Evolutionary conservation across 1,140 invertebrate genomes (phyloP).

Genomic region (Protaetia brevitarsis): DNA sequence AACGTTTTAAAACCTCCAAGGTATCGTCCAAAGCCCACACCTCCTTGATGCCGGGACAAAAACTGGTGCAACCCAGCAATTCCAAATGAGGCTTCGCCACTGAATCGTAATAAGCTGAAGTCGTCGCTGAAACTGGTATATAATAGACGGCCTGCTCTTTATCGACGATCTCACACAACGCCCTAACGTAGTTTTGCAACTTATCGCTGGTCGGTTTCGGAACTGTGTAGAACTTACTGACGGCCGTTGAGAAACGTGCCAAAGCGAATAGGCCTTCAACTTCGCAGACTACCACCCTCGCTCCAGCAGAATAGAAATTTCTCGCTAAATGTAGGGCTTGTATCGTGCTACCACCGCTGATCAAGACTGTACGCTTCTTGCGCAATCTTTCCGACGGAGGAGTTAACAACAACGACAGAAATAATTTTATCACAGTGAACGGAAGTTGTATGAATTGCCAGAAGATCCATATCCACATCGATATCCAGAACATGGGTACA

Average conservation of each 20-base stretch:
- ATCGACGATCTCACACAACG: slow-evolving; percentile 70
- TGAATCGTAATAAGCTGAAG: slow-evolving; percentile 73
- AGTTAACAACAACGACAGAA: slow-evolving; percentile 57
- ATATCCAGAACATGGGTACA: slow-evolving; percentile 69
- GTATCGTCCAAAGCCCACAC: slow-evolving; percentile 71
- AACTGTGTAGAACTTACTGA: slow-evolving; percentile 72
- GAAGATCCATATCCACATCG: slow-evolving; percentile 68
- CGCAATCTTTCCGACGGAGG: slow-evolving; percentile 54
- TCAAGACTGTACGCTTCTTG: slow-evolving; percentile 68
- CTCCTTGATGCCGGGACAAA: slow-evolving; percentile 68
- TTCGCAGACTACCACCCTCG: slow-evolving; percentile 74
- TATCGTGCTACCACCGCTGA: slow-evolving; percentile 79
- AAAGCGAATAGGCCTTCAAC: slow-evolving; percentile 71
- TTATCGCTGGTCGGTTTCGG: slow-evolving; percentile 64
- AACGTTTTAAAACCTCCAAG: slow-evolving; percentile 64
- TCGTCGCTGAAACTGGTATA: slow-evolving; percentile 71
- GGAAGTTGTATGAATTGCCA: slow-evolving; percentile 70
- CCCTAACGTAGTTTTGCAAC: slow-evolving; percentile 67
- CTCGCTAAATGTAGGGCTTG: slow-evolving; percentile 74
- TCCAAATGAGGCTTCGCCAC: slow-evolving; percentile 76
- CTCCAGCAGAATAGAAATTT: slow-evolving; percentile 75
- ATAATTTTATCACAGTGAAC: slow-evolving; percentile 61
- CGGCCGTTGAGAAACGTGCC: slow-evolving; percentile 72
- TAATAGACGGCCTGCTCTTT: slow-evolving; percentile 69
- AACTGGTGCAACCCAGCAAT: slow-evolving; percentile 70